phyloP scores from a whole-genome alignment of 2,888 invertebrate species.

The Gymnocheta viridis region DNA sequence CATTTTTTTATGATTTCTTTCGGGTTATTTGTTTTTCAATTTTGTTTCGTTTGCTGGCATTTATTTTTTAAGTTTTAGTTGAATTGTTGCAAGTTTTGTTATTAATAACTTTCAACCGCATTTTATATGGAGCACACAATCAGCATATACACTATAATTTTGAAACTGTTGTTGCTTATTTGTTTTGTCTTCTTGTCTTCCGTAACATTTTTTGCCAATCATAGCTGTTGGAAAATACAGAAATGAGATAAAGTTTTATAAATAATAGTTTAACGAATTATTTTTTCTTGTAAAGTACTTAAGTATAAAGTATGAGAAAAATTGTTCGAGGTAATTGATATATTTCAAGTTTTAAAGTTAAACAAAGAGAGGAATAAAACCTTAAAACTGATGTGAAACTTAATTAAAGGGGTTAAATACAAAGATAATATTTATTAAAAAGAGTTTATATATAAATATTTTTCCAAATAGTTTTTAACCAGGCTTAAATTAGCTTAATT shows the following conservation, averaged over 20 bases:
- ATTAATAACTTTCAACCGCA: constrained; percentile 63
- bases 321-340: neutral
- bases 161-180: constrained; percentile 9
- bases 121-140: constrained; percentile 20
- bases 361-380: too few species aligned
- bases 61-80: constrained; percentile 16
- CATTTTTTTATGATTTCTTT: constrained; percentile 55
- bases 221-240: constrained; percentile 14
- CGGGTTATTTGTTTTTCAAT: constrained; percentile 48
- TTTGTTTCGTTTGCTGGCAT: constrained; percentile 21
- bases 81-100: constrained; percentile 52
- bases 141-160: constrained; percentile 10
- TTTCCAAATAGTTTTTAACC: too few species aligned
- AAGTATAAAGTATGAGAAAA: neutral
- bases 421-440: too few species aligned
- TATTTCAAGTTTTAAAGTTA: neutral
- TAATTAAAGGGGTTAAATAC: too few species aligned
- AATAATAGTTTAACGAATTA: neutral
- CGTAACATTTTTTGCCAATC: constrained; percentile 13
- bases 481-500: too few species aligned
- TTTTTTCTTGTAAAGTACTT: too few species aligned
- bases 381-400: too few species aligned
- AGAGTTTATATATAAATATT: too few species aligned
- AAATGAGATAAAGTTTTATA: constrained; percentile 25
- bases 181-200: neutral